Conservation (phyloP, 2,888 invertebrate genomes). For the Xestia ashworthii region DNA sequence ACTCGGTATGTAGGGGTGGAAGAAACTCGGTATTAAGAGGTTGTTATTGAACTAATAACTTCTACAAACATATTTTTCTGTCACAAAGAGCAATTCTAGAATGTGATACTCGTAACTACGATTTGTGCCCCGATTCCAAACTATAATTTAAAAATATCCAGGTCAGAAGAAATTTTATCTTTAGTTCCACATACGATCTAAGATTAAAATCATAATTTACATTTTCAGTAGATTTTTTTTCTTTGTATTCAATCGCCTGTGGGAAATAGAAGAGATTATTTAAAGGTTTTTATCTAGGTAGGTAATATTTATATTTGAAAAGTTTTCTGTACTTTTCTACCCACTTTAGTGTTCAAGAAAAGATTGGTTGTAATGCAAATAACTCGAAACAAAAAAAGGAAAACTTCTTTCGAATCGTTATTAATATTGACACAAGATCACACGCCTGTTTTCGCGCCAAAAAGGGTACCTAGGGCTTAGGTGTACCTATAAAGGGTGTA, state of each 20-base stretch:
- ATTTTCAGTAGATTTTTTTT: conserved; percentile 29
- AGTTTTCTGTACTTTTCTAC: not conserved
- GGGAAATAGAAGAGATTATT: conserved; percentile 12
- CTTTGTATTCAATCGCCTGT: not conserved
- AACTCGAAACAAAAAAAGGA: not conserved
- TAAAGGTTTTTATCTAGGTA: not conserved
- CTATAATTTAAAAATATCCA: conserved; percentile 30
- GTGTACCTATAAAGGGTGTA: no score
- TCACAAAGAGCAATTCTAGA: conserved; percentile 11
- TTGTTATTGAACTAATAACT: not conserved
- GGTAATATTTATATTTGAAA: not conserved
- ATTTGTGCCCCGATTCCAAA: not conserved
- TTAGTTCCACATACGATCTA: conserved; percentile 25
- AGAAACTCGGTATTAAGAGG: no score
- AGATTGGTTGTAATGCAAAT: not conserved
- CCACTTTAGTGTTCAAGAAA: not conserved
- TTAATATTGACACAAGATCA: not conserved
- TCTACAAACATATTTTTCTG: conserved; percentile 1
- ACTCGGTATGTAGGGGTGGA: no score
- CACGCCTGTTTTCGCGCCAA: not conserved
- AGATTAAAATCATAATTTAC: conserved; percentile 48
- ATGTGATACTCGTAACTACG: not conserved
- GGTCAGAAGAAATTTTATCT: conserved; percentile 20
- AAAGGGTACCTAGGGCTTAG: not conserved
- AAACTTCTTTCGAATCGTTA: not conserved